Evolutionary conservation across 2,888 invertebrate genomes (phyloP).

Genomic region (Ceraclea dissimilis): DNA sequence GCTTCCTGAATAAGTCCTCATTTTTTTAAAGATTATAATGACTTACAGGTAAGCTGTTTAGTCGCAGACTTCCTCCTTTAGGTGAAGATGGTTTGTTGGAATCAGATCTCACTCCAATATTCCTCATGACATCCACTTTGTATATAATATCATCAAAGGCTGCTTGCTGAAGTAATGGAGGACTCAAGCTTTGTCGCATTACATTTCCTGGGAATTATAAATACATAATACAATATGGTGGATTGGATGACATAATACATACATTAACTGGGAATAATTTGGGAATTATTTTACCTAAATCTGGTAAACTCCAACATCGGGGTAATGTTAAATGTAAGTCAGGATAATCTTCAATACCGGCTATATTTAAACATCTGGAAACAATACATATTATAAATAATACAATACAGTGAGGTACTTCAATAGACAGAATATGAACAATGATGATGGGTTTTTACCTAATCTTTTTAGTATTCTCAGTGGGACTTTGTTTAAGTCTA

Average conservation of each 20-base stretch:
- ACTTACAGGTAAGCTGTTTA: constrained; percentile 37
- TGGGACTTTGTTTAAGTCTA: constrained; percentile 7
- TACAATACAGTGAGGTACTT: too few species aligned
- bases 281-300: constrained; percentile 38
- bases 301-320: constrained; percentile 71
- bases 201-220: constrained; percentile 36
- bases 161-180: constrained; percentile 78
- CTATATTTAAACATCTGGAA: constrained; percentile 62
- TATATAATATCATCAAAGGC: constrained; percentile 77
- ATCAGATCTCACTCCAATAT: constrained; percentile 58
- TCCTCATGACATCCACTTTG: constrained; percentile 76
- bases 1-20: not conserved
- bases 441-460: not conserved
- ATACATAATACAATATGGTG: too few species aligned
- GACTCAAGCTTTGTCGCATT: constrained; percentile 59
- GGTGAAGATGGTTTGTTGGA: constrained; percentile 29
- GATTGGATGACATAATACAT: too few species aligned
- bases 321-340: constrained; percentile 60
- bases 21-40: not conserved
- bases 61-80: constrained; percentile 28
- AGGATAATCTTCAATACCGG: constrained; percentile 72
- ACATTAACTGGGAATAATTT: not conserved
- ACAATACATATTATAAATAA: not conserved
- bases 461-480: constrained; percentile 6
- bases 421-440: not conserved